Percentiles rank a stretch among this genome's conserved stretches.
Conservation (phyloP, 1,140 invertebrate genomes). For the Neotoxoptera formosana region DNA sequence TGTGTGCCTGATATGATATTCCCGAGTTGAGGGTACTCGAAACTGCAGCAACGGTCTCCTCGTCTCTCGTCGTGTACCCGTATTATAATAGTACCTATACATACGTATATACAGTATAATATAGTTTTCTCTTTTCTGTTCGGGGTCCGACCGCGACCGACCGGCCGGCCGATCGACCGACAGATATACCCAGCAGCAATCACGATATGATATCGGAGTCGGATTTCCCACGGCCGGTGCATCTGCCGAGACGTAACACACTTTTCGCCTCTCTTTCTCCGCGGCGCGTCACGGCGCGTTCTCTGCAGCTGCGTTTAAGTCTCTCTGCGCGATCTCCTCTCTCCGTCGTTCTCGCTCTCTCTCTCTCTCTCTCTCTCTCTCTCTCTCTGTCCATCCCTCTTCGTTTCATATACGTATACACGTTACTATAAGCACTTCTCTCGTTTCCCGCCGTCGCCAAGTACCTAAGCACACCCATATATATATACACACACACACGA, state of each 20-base stretch:
- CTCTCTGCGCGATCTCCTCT: too few relatives aligned
- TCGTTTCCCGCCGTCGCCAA: background rate
- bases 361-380: too few relatives aligned
- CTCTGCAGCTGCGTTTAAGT: background rate
- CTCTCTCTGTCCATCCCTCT: background rate
- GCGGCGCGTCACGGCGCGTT: background rate
- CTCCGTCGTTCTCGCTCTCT: too few relatives aligned
- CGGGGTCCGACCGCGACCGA: constrained; percentile 2
- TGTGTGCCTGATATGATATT: background rate
- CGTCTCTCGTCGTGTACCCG: background rate
- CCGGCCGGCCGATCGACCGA: background rate
- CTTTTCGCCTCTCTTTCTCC: constrained; percentile 19
- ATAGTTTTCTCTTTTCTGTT: background rate
- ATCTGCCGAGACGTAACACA: constrained; percentile 40
- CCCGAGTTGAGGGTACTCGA: background rate
- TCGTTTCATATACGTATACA: background rate
- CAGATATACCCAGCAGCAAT: constrained; percentile 37
- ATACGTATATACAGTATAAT: too few relatives aligned
- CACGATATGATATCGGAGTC: constrained; percentile 32
- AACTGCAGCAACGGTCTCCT: background rate
- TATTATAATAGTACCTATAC: too few relatives aligned
- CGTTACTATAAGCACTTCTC: background rate
- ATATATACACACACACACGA: background rate
- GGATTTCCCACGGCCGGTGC: constrained; percentile 40
- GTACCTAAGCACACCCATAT: background rate